Evolutionary conservation across 2,113 vertebrate species (phyloP).

Genomic region (Salvelinus alpinus): DNA sequence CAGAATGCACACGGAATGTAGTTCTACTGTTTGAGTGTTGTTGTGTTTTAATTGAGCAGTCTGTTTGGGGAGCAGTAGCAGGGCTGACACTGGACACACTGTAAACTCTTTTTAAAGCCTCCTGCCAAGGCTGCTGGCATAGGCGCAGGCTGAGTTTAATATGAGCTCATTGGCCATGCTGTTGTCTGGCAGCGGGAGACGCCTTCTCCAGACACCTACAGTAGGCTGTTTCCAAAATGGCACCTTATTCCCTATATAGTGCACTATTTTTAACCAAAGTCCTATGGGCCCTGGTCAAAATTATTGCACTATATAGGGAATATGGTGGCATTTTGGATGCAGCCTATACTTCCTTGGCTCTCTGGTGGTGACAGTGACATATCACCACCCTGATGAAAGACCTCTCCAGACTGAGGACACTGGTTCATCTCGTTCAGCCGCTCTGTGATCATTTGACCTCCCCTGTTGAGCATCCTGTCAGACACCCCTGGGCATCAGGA

Average conservation of each 20-base stretch:
- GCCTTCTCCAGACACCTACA: slow-evolving; percentile 26
- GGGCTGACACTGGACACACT: neutral
- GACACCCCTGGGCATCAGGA: slow-evolving; percentile 24
- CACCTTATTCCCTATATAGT: no score
- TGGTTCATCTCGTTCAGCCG: slow-evolving; percentile 12
- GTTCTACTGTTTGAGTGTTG: slow-evolving; percentile 5
- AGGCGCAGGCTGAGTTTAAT: slow-evolving; percentile 17
- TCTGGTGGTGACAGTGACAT: slow-evolving; percentile 36
- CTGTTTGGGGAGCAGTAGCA: neutral
- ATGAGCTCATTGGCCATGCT: slow-evolving; percentile 23
- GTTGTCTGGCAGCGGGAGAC: slow-evolving; percentile 17
- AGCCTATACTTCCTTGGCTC: neutral
- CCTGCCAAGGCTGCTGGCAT: slow-evolving; percentile 33
- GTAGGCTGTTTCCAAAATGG: neutral
- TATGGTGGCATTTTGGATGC: slow-evolving; percentile 1
- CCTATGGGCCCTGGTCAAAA: neutral
- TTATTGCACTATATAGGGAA: neutral
- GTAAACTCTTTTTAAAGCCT: slow-evolving; percentile 14
- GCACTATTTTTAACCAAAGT: no score
- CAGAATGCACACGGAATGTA: neutral
- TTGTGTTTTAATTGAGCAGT: slow-evolving; percentile 10
- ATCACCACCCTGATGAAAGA: slow-evolving; percentile 39
- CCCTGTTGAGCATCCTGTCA: slow-evolving; percentile 2
- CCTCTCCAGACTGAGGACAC: slow-evolving; percentile 11
- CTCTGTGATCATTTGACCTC: slow-evolving; percentile 22